Base-by-base conservation (phyloP, 1,140 invertebrate genomes). In the Aporrectodea caliginosa region DNA sequence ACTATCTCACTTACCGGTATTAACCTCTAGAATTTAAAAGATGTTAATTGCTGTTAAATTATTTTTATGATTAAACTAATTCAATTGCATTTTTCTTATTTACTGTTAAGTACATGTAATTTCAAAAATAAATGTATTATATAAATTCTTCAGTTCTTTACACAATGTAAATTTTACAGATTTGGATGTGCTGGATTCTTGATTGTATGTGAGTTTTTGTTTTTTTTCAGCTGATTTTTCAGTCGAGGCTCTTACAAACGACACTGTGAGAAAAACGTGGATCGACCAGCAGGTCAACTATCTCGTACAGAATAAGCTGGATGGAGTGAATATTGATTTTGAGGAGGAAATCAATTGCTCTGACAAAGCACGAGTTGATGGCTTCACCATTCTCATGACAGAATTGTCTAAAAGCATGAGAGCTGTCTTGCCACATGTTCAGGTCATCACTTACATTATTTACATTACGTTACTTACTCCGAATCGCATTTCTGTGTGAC, bases 241-340 rank as follows among this genome's bases (percentile, higher is more conserved):
- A 29, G 77, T 78, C 29, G 79, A 74, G 29, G 43, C 86, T 69
- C 81, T 88, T 2, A 81, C 83, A 1, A 85, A 88, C 74, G 16
- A 72, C 0, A 80, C 80, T 6, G 73, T 79, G 16, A 80, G 87
- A 29, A 33, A 80, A 32, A 68, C 78, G 12, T 90, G 88, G 88
- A 83, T 89, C 14, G 32, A 80, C 31, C 58, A 85, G n/a, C 84
- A 87, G 72, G 74, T 88, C 27, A 76, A 81, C 0, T 73, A 83
- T 72, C 84, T 86, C 1, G 75, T 84, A 22, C 58, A 83, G 6
- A 83, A 88, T 68, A 86, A 83, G 73, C 80, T 89, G 31, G 89
- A 90, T 84, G 89, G 89, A 6, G 83, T 90, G 32, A 90, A 90
- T 80, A 83, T 90, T 35, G 89, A 89, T 80, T 88, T 85, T 83